These are phyloP conservation scores for Nasonia longicornis DNA, from an alignment of 1,140 invertebrate genomes.

Conservation along the genomic window DNA sequence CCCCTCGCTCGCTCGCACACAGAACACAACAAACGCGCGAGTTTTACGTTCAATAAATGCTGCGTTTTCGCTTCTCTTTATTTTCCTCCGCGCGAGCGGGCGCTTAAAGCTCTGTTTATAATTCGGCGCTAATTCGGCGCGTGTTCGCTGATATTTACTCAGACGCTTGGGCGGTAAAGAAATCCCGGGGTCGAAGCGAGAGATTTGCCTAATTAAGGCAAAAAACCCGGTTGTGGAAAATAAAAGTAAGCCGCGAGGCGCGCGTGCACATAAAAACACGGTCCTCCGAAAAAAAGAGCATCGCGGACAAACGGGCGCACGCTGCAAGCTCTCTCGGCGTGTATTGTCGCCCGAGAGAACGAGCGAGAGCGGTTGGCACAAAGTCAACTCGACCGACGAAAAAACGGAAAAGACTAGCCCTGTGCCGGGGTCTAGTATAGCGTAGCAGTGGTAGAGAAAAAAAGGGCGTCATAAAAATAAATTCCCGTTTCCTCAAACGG, in stretches of 20 bases:
- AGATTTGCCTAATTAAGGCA: slow-evolving; percentile 41
- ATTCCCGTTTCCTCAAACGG: slow-evolving; percentile 44
- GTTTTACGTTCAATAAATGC: not conserved
- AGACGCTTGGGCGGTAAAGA: not conserved
- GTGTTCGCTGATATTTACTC: slow-evolving; percentile 31
- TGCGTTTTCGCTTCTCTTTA: not conserved
- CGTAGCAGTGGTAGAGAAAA: slow-evolving; percentile 6
- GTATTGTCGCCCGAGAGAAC: not conserved
- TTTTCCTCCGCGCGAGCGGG: not conserved
- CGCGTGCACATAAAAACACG: not conserved
- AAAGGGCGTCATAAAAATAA: slow-evolving; percentile 40
- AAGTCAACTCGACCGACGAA: slow-evolving; percentile 10
- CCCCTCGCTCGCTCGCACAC: not conserved
- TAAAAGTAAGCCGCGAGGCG: not conserved
- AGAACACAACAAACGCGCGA: not conserved
- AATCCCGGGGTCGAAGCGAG: not conserved
- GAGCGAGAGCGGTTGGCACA: not conserved
- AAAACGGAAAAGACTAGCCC: not conserved
- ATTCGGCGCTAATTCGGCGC: slow-evolving; percentile 14
- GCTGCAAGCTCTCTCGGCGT: not conserved
- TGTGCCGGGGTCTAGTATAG: not conserved
- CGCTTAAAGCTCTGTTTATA: slow-evolving; percentile 1
- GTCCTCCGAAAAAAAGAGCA: not conserved
- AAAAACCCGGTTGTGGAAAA: slow-evolving; percentile 1
- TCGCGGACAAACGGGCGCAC: not conserved